Conservation (phyloP, 2,113 vertebrate species). For the Marcusenius ussheri region DNA sequence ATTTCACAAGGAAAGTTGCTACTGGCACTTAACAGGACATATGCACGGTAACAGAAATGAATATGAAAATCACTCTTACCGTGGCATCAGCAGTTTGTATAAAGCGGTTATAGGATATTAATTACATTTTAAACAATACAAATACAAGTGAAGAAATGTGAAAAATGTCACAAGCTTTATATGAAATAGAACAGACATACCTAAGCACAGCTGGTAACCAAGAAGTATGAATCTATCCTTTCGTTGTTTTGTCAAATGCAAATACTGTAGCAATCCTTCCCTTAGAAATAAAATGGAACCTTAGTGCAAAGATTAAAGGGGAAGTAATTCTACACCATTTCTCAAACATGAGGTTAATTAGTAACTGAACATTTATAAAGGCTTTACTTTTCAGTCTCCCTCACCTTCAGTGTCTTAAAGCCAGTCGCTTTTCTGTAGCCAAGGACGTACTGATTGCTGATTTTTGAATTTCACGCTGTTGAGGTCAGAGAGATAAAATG, state of each 20-base stretch:
- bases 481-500: not conserved
- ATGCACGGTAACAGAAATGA: not conserved
- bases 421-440: not conserved
- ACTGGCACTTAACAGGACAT: not conserved
- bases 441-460: not conserved
- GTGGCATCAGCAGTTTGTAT: not conserved
- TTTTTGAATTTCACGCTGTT: not conserved
- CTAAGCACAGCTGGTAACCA: not conserved
- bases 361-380: slow-evolving; percentile 11
- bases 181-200: slow-evolving; percentile 10
- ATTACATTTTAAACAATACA: not conserved
- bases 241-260: not conserved
- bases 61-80: not conserved
- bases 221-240: not conserved
- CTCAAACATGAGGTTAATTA: slow-evolving; percentile 50
- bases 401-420: not conserved
- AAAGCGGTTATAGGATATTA: not conserved
- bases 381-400: not conserved
- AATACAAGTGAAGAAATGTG: slow-evolving; percentile 22
- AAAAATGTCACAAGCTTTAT: not conserved
- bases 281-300: slow-evolving; percentile 12
- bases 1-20: not conserved
- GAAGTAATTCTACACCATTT: slow-evolving; percentile 17
- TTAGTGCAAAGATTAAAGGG: slow-evolving; percentile 54
- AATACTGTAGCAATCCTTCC: not conserved